phyloP scores from a whole-genome alignment of 1,140 invertebrate species.

The Eueides isabella region DNA sequence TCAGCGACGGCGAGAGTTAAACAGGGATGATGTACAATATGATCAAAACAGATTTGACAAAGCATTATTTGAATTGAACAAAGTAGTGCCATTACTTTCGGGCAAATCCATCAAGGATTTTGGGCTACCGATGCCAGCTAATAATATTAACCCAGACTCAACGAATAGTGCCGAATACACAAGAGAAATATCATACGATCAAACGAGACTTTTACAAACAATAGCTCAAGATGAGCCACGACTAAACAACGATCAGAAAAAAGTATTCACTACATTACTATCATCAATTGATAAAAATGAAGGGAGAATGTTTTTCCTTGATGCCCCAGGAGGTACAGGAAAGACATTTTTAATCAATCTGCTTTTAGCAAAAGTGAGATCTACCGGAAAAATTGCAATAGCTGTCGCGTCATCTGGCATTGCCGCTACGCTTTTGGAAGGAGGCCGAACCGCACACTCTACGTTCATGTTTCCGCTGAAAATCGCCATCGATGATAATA shows the following conservation, averaged over 20 bases:
- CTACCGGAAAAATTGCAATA: slow-evolving; percentile 66
- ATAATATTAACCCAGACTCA: slow-evolving; percentile 41
- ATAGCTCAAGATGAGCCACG: slow-evolving; percentile 44
- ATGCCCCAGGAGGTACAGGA: slow-evolving; percentile 25
- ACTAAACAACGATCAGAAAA: slow-evolving; percentile 43
- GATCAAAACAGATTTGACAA: slow-evolving; percentile 49
- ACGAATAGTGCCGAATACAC: slow-evolving; percentile 36
- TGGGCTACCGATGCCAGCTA: slow-evolving; percentile 34
- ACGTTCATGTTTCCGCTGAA: slow-evolving; percentile 68
- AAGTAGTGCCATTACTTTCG: slow-evolving; percentile 48
- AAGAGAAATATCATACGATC: slow-evolving; percentile 46
- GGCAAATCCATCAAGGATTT: slow-evolving; percentile 40
- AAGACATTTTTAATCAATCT: slow-evolving; percentile 41
- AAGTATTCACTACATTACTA: slow-evolving; percentile 36
- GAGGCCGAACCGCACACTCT: slow-evolving; percentile 82
- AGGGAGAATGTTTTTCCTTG: slow-evolving; percentile 31
- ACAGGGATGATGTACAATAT: slow-evolving; percentile 43
- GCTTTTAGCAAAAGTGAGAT: slow-evolving; percentile 53
- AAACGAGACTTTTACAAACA: slow-evolving; percentile 47
- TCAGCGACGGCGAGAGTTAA: slow-evolving; percentile 43
- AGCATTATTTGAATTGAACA: slow-evolving; percentile 49
- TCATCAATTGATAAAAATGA: slow-evolving; percentile 37
- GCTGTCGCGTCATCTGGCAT: slow-evolving; percentile 74
- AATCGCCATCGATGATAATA: slow-evolving; percentile 41
- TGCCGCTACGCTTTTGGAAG: slow-evolving; percentile 79